A percentile compares a stretch with the other conserved stretches of the same genome.
Evolutionary conservation across 2,888 invertebrate genomes (phyloP).

Genomic region (Lucinisca nassula): DNA sequence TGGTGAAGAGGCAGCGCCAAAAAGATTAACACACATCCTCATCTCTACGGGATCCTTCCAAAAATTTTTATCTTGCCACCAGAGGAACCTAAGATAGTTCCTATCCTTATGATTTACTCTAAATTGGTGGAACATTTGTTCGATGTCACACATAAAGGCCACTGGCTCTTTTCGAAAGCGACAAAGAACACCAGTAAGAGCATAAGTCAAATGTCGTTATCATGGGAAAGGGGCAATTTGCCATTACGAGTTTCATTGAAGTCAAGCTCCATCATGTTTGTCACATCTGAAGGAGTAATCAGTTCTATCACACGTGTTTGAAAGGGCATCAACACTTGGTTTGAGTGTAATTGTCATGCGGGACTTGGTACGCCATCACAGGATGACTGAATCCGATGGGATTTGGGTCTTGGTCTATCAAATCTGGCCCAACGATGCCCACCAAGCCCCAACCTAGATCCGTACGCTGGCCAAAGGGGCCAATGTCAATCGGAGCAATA

Average conservation of each 20-base stretch:
- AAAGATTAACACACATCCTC: slow-evolving; percentile 62
- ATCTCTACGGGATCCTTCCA: slow-evolving; percentile 31
- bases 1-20: slow-evolving; percentile 66
- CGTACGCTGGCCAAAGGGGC: slow-evolving; percentile 63
- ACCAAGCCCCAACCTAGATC: slow-evolving; percentile 67
- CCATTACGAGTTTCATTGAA: background rate
- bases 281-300: background rate
- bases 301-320: slow-evolving; percentile 28
- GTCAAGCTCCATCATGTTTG: slow-evolving; percentile 4
- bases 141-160: slow-evolving; percentile 60
- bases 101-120: slow-evolving; percentile 25
- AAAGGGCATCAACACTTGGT: background rate
- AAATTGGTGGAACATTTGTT: slow-evolving; percentile 64
- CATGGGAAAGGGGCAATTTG: background rate
- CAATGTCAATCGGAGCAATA: slow-evolving; percentile 40
- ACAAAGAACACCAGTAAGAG: slow-evolving; percentile 57
- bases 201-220: slow-evolving; percentile 61
- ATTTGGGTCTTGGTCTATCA: slow-evolving; percentile 33
- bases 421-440: slow-evolving; percentile 51
- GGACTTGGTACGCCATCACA: background rate
- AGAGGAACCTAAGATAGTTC: slow-evolving; percentile 59
- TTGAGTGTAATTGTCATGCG: too few relatives aligned
- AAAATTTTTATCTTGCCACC: slow-evolving; percentile 35
- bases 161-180: slow-evolving; percentile 52
- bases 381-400: slow-evolving; percentile 37